Base-by-base conservation (phyloP, 1,140 invertebrate species). In the Sitodiplosis mosellana region DNA sequence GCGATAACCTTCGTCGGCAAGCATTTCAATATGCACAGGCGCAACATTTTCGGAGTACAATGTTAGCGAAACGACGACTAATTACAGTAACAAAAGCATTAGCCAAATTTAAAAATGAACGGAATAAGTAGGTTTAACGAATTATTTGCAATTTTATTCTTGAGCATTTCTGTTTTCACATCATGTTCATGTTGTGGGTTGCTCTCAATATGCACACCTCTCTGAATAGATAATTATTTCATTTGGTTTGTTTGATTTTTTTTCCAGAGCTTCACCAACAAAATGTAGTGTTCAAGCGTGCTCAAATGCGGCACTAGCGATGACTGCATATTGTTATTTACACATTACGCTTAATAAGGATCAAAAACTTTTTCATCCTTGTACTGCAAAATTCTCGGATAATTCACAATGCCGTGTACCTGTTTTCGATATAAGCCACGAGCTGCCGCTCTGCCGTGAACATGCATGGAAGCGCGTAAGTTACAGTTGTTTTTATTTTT, bases 301-400 rank as follows among this genome's bases (percentile, higher is more conserved):
- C 40, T 53, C 49, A 36, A 45, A 56, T 38, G 64, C 60, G 8
- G 71, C 74, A 47, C 59, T 66, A 2, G 80, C 80, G n/a, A 60
- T 93, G 54, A 86, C 88, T 0, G 77, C 82, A 19, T 82, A 90
- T 58, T 93, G 89, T 61, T 67, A 80, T 15, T 69, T 77, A 48
- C 90, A 94, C 66, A 87, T 93, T 49, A 86, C 88, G 68, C 73
- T 81, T 52, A 89, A 89, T 60, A 74, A 78, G 22, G 85, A 89
- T 54, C 89, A 94, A 64, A 74, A 85, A 52, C 68, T 93, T 41
- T 93, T 90, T 66, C 80, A 82, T 51, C 80, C 86, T 55, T 94
- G 89, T 66, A 88, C 87, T 48, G 87, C 87, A 45, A 88, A 80
- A 67, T 86, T 84, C 61, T 77, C 76, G 36, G 85, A 89, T 64